Evolutionary conservation across 2,113 vertebrate species (phyloP).

Genomic region (Dicentrarchus labrax): DNA sequence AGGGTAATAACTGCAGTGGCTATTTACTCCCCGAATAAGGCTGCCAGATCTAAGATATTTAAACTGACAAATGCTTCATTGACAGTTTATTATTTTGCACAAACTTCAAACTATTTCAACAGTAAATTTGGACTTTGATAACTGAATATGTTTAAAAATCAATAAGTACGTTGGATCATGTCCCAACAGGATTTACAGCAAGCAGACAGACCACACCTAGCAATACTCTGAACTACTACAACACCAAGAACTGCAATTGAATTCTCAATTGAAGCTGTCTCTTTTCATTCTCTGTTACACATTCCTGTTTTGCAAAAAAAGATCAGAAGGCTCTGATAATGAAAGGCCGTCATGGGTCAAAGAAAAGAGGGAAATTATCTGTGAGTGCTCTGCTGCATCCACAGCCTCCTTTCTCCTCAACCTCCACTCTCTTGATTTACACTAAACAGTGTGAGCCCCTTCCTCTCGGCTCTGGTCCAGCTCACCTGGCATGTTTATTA

Average conservation of each 20-base stretch:
- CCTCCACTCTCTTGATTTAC: conserved; percentile 57
- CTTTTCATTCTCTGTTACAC: conserved; percentile 39
- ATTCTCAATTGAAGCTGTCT: conserved; percentile 40
- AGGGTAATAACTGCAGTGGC: neutral
- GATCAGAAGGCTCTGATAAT: conserved; percentile 41
- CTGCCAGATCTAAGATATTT: neutral
- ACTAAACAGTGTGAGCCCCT: conserved; percentile 28
- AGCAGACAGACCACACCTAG: neutral
- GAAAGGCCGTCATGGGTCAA: conserved; percentile 35
- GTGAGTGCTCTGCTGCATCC: conserved; percentile 43
- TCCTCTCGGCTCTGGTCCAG: conserved; percentile 15
- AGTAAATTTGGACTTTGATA: neutral
- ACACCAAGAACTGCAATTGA: conserved; percentile 24
- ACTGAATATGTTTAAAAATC: conserved; percentile 8
- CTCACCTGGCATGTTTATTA: conserved; percentile 63
- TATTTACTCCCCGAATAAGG: neutral
- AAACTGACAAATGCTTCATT: neutral
- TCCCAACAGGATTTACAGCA: neutral
- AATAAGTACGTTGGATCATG: neutral
- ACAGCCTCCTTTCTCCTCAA: conserved; percentile 21
- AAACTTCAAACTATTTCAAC: neutral
- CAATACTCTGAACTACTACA: conserved; percentile 12
- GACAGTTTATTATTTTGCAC: too few relatives aligned
- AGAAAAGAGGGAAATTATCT: conserved; percentile 36
- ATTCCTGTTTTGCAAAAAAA: conserved; percentile 43